Evolutionary conservation across 2,888 invertebrate genomes (phyloP), one percentile per base, ranked within the genome.

Genomic region (Cryptophagus acutangulus): DNA sequence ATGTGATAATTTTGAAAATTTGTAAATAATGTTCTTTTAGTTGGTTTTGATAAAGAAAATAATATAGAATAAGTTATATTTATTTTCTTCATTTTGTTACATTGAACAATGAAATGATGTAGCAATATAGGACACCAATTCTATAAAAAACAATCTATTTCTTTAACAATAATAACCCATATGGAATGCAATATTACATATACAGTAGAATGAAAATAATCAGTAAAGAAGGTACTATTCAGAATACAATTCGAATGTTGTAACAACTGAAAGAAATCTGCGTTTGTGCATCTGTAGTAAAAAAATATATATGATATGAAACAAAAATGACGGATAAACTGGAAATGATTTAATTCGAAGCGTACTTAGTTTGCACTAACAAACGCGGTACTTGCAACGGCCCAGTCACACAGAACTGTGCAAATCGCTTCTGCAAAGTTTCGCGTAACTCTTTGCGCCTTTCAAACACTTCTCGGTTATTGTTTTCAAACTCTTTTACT

Each of bases 401-500:
- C 36, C 74, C 74, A 55, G 73, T 74, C 17, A 74, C 74, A 69
- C 89, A 88, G 58, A 89, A 72, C 67, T 85, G 81, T 50, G 83
- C 87, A 65, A 92, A 93, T 66, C 87, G 84, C 65, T 84, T 81
- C 62, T 84, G 82, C 45, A 93, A 73, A 41, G 81, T 87, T 68
- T 88, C 83, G 39, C 92, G 77, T 58, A 92, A 72, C 70, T 89
- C 83, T 61, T 84, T 81, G 53, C 92, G 81, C 71, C 87, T 81
- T 62, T 87, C 82, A 46, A 81, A 79, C 58, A 88, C 81, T 66
- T 84, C 83, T 64, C 80, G 79, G 65, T 77, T 77, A 63, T 85
- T 84, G 52, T 84, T 84, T 73, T 87, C 84, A 69, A 90, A 92
- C 71, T 87, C 86, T 71, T 82, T 75, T 52, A 93, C 84, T 68